Base-by-base conservation (phyloP, 2,113 vertebrate genomes). In the Oreochromis spilurus region DNA sequence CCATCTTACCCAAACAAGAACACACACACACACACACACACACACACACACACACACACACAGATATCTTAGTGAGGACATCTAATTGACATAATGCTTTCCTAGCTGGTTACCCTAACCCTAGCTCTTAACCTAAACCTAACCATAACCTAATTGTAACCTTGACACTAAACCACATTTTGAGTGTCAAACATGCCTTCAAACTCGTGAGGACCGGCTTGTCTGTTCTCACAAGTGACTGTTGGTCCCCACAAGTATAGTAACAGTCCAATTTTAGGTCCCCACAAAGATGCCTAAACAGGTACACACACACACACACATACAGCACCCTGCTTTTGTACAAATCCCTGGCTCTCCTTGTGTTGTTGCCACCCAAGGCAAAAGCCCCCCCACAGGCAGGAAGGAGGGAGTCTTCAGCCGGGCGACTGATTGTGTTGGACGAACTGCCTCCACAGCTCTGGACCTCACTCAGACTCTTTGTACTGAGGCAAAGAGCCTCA, bases 341-440 rank as follows among this genome's bases (percentile, higher is more conserved):
- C 82, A 31, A 57, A 89, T 78, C 70, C 40, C 83, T 91, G 90
- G 91, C 90, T 65, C 87, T 75, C 75, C 48, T 52, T 78, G 26
- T 17, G 54, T 80, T 57, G 82, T 29, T 91, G 67, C 89, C 88
- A 94, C 87, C 90, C 91, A 90, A 90, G 84, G 77, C 79, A 87
- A 10, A 34, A 34, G 50, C 82, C 78, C 79, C 57, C 81, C 54
- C 87, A n/a, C 81, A n/a, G 85, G 43, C 83, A 86, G 85, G 83
- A 89, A 83, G 87, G 53, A 50, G 79, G 67, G 62, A 36, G 57
- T n/a, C 62, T 80, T 82, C 48, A 78, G 84, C n/a, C 4, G 1
- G 31, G 55, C 31, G 24, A 53, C 55, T 24, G 79, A 85, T 70
- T 70, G 19, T 75, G 84, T 16, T 84, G 57, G 87, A 89, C n/a